A percentile compares a stretch with the other conserved stretches of the same genome.
These are phyloP conservation scores for Herpetotheres cachinnans DNA, from an alignment of 2,113 vertebrate genomes.

Conservation along the genomic window DNA sequence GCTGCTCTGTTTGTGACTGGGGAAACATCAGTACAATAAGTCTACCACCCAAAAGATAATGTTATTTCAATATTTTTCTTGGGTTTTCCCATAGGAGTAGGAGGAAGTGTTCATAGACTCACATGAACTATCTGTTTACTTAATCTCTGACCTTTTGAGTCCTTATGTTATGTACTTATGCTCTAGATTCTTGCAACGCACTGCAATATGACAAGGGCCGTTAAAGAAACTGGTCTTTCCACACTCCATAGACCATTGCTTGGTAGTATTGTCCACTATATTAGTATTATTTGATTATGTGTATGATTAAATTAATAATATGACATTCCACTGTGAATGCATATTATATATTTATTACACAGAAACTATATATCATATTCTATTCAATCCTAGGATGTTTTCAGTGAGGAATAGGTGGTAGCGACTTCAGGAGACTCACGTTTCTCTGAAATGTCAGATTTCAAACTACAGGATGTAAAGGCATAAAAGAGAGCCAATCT, in stretches of 20 bases:
- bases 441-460: not conserved
- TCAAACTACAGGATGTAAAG: not conserved
- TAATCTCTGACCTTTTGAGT: not conserved
- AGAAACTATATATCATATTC: not conserved
- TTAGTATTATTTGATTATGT: not conserved
- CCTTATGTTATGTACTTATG: not conserved
- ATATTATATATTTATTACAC: not conserved
- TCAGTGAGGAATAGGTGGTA: not conserved
- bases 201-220: not conserved
- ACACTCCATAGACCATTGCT: not conserved
- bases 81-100: not conserved
- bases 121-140: not conserved
- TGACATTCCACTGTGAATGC: not conserved
- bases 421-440: not conserved
- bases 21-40: not conserved
- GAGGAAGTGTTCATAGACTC: not conserved
- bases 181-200: not conserved
- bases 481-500: not conserved
- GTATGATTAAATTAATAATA: not conserved
- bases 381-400: not conserved
- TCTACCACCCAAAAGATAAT: not conserved
- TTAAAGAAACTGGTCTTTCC: not conserved
- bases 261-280: not conserved
- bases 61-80: not conserved
- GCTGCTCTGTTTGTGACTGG: not conserved